Evolutionary conservation across 2,113 vertebrate species (phyloP), one percentile per base, ranked within the genome.

Genomic region (Oncorhynchus mykiss): DNA sequence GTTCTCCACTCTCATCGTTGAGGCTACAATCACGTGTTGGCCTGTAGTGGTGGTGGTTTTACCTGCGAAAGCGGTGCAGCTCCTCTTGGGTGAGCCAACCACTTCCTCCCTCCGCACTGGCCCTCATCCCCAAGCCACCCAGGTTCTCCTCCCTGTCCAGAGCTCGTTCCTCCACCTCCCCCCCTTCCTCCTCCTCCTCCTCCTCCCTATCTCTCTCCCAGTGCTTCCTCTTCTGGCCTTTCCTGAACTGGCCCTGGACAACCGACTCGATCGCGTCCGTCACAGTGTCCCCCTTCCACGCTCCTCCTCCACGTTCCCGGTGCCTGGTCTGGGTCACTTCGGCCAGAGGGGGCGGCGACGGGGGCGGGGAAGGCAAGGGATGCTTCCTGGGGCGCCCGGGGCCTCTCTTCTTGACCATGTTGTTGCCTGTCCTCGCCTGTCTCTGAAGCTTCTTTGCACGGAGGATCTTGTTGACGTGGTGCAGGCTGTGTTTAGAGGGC

Each of bases 391-490:
- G 98, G 69, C 96, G 95, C 0, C 97, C 98, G 0, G 97, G 94
- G 11, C 92, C 91, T 83, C 94, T 88, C 89, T 98, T 98, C 91
- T 99, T 99, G 70, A 99, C 95, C 70, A 99, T 94, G 80, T 99
- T 99, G 95, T 99, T 99, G 91, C 98, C 98, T 4, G 97, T 99
- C 72, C 98, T 97, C 67, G 98, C 96, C 92, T 99, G 97, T 91
- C 98, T 94, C 91, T 99, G 98, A 83, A 99, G 95, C 90, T 97
- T 93, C 92, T 99, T 99, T 89, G 96, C 97, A 77, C 97, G 97
- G 79, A 99, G 92, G 90, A 99, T 99, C 92, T 99, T 99, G 93
- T 99, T 99, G 85, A 99, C 97, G 0, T 99, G 98, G 87, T 98
- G 96, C 87, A 99, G 92, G 85, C 96, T 99, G 93, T 97, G 97